Base-by-base conservation (phyloP, 2,888 invertebrate species). In the Anodontia alba region DNA sequence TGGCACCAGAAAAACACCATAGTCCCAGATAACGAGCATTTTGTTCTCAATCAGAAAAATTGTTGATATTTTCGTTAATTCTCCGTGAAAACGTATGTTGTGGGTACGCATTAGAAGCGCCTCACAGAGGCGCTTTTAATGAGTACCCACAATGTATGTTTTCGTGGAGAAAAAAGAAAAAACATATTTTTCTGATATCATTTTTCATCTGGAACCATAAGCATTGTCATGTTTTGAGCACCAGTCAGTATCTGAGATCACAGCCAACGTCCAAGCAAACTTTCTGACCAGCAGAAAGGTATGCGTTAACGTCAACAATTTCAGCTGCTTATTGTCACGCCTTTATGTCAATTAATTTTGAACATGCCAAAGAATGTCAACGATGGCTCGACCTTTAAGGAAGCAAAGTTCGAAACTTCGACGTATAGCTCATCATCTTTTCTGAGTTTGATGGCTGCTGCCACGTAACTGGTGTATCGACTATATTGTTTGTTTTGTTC, bases 401-500 rank as follows among this genome's bases (percentile, higher is more conserved):
- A 66, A 29, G 76, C 62, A n/a, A 85, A 72, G 5, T 79, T 69
- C 8, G 90, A 87, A 7, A 84, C 86, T 33, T 81, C 80, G 2
- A 90, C 86, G 68, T 84, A 90, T 5, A 90, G 29, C 49, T 87
- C 70, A 72, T 90, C 90, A 0, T 87, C 83, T 23, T 80, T 76
- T 46, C 83, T 77, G 33, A 90, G 73, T 10, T 66, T 73, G 8
- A 89, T 70, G 0, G 87, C 81, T 0, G 86, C 89, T 1, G 82
- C 87, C 1, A 86, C 85, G 51, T 89, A 87, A 33, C 87, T 89
- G n/a, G 87, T 89, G 69, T 88, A 87, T n/a, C 87, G 82, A 0
- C 87, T 84, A 46, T 79, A 82, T 17, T 76, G 49, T 67, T 87
- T 88, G 17, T 81, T 76, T 66, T 83, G 78, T 51, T 81, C 83